These are phyloP conservation scores for Saccopteryx leptura DNA, from an alignment of 2,113 vertebrate genomes.

Conservation along the genomic window DNA sequence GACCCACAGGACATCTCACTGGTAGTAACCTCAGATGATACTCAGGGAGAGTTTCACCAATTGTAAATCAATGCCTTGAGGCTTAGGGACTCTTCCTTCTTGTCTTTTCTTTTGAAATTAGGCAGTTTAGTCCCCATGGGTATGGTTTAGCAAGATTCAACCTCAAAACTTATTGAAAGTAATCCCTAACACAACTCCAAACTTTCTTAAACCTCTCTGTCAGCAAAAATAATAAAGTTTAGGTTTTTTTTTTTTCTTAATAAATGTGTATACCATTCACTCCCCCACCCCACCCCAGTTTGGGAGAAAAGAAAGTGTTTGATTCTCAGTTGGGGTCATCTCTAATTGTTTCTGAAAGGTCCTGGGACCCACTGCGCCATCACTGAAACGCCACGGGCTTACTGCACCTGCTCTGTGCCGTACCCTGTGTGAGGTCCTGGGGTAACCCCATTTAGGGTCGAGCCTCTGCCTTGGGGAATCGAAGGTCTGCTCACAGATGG, in stretches of 20 bases:
- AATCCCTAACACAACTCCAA: conserved; percentile 40
- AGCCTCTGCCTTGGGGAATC: background rate
- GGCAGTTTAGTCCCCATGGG: conserved; percentile 58
- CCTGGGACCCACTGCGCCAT: background rate
- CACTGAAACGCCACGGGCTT: background rate
- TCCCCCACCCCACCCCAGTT: background rate
- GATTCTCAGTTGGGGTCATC: background rate
- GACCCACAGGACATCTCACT: conserved; percentile 37
- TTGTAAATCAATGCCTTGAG: conserved; percentile 75
- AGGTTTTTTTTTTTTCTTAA: background rate
- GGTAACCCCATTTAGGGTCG: background rate
- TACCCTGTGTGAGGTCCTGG: background rate
- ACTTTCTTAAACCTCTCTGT: conserved; percentile 73
- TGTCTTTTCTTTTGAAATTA: conserved; percentile 67
- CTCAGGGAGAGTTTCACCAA: conserved; percentile 63
- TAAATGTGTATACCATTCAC: background rate
- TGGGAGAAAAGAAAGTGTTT: background rate
- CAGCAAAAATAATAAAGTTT: conserved; percentile 67
- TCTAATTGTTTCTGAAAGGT: background rate
- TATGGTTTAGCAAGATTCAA: conserved; percentile 60
- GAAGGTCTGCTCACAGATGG: background rate
- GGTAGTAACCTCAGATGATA: conserved; percentile 54
- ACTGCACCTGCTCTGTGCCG: background rate
- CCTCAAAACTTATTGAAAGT: conserved; percentile 78
- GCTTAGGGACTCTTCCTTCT: conserved; percentile 69